These are phyloP conservation scores for Micoletzkya japonica DNA, from an alignment of 2,888 invertebrate species.

Conservation along the genomic window DNA sequence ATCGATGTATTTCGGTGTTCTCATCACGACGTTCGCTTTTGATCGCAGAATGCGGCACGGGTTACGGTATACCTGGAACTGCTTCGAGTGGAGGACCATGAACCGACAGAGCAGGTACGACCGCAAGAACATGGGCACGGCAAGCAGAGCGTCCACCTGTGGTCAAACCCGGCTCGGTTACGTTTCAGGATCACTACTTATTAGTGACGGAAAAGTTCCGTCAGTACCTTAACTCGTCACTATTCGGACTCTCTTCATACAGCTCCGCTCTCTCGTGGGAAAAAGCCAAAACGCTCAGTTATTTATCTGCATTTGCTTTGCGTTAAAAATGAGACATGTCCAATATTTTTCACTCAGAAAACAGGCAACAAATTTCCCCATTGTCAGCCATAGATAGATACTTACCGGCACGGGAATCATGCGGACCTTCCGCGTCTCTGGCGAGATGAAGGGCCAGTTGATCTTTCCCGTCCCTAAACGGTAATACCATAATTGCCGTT, in stretches of 20 bases:
- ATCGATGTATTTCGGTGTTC: too few relatives aligned
- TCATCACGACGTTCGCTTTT: too few relatives aligned
- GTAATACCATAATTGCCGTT: neutral
- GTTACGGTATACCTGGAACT: constrained; percentile 73
- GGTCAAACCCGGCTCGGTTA: too few relatives aligned
- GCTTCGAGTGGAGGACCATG: constrained; percentile 98
- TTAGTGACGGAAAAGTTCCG: too few relatives aligned
- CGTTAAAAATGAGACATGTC: too few relatives aligned
- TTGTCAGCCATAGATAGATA: neutral
- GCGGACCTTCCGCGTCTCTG: constrained; percentile 45
- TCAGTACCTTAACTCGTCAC: too few relatives aligned
- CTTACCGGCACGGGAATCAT: constrained; percentile 37
- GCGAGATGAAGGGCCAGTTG: constrained; percentile 58
- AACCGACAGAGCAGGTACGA: constrained; percentile 98
- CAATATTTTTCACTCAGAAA: neutral
- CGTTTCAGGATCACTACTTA: too few relatives aligned
- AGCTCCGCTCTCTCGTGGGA: too few relatives aligned
- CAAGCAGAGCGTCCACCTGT: constrained; percentile 93
- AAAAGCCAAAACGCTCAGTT: too few relatives aligned
- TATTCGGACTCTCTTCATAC: too few relatives aligned
- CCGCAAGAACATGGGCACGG: constrained; percentile 98
- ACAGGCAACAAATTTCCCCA: constrained; percentile 73
- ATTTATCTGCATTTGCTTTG: too few relatives aligned
- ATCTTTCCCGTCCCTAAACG: constrained; percentile 51
- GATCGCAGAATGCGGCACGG: too few relatives aligned